Evolutionary conservation across 2,797 vertebrate species (phyloP).

Genomic region (Gambelia wislizenii): DNA sequence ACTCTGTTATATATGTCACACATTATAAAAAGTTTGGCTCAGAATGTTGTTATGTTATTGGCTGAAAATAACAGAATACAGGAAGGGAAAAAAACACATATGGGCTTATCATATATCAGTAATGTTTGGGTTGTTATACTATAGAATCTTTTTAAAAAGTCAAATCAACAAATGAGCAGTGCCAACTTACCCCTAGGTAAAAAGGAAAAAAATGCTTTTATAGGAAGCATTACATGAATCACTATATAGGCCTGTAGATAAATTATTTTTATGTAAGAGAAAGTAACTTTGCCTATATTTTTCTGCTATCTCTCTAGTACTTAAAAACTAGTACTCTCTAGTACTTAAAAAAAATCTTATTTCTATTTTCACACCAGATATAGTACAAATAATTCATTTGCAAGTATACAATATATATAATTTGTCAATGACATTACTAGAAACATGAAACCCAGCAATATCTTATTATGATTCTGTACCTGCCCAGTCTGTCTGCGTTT

Average conservation of each 20-base stretch:
- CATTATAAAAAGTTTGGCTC: background rate
- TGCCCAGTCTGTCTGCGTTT: constrained; percentile 78
- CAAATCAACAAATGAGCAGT: background rate
- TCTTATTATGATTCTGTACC: constrained; percentile 53
- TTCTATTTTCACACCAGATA: background rate
- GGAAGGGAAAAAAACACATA: background rate
- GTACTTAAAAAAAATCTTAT: background rate
- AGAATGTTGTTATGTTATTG: background rate
- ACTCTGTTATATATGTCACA: background rate
- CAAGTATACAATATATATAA: background rate
- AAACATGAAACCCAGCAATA: background rate
- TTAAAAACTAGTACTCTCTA: background rate
- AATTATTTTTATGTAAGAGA: background rate
- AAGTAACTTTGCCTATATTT: background rate
- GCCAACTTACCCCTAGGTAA: background rate
- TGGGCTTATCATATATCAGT: no score
- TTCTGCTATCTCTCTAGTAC: background rate
- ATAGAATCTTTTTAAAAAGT: background rate
- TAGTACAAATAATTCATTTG: constrained; percentile 9
- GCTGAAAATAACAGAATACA: background rate
- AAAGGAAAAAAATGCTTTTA: background rate
- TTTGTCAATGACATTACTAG: background rate
- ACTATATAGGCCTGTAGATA: background rate
- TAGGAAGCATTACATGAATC: background rate
- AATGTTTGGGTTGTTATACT: background rate